These are phyloP conservation scores for Scaptomyza montana DNA, from an alignment of 1,140 invertebrate genomes.

Conservation along the genomic window DNA sequence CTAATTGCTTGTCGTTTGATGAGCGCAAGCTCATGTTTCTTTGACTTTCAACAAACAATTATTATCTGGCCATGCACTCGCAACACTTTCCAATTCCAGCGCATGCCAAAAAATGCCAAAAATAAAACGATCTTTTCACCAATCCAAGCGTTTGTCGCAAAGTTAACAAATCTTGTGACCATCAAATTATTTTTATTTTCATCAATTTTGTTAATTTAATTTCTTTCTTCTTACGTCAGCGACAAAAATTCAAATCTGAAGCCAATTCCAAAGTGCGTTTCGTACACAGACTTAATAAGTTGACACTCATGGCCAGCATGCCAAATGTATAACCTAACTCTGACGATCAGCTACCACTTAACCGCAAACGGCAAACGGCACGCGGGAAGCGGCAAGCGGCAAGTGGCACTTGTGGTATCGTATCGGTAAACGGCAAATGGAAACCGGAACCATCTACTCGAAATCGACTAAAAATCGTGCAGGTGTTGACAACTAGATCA, in stretches of 20 bases:
- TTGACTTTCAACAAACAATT: conserved; percentile 23
- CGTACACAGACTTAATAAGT: conserved; percentile 38
- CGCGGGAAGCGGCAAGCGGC: conserved; percentile 2
- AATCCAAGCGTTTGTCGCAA: conserved; percentile 15
- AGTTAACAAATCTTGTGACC: conserved; percentile 25
- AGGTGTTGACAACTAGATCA: conserved; percentile 79
- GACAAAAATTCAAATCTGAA: conserved; percentile 1
- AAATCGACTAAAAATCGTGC: conserved; percentile 50
- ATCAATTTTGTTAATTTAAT: conserved; percentile 10
- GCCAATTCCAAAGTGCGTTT: conserved; percentile 18
- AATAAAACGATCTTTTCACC: conserved; percentile 34
- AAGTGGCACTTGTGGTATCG: not conserved
- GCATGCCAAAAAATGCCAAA: conserved; percentile 30
- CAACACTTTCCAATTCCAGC: conserved; percentile 36
- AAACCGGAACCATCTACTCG: conserved; percentile 46
- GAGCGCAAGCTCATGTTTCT: conserved; percentile 15
- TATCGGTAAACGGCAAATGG: conserved; percentile 27
- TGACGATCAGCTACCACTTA: conserved; percentile 30
- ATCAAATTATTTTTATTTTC: no score
- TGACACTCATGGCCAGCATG: conserved; percentile 37
- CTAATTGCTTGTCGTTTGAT: conserved; percentile 36
- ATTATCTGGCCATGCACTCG: conserved; percentile 19
- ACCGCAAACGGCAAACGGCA: conserved; percentile 32
- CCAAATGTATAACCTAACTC: conserved; percentile 45
- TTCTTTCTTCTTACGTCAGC: conserved; percentile 38